A percentile compares a stretch with the other conserved stretches of the same genome.
Conservation (phyloP, 2,113 vertebrate species). For the Dromaius novaehollandiae region DNA sequence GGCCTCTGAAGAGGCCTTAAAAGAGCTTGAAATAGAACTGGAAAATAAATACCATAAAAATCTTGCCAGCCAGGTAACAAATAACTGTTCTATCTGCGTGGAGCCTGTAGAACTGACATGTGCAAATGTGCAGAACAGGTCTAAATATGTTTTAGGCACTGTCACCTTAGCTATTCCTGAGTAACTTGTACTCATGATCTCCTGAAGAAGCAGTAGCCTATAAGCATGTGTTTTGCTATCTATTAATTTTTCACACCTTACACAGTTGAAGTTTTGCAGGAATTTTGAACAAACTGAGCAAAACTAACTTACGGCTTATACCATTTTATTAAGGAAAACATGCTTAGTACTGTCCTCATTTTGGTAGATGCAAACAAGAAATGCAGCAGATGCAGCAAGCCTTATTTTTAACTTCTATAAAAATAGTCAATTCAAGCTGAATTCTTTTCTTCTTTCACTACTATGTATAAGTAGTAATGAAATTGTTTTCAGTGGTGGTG, state of each 20-base stretch:
- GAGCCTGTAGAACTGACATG: not conserved
- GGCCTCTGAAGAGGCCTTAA: conserved; percentile 74
- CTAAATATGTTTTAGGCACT: not conserved
- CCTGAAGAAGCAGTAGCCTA: not conserved
- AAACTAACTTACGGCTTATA: not conserved
- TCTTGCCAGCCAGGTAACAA: conserved; percentile 83
- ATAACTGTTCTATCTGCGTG: not conserved
- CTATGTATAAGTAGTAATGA: not conserved
- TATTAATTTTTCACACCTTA: not conserved
- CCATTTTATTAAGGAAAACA: not conserved
- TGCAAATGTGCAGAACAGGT: not conserved
- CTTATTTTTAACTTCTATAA: not conserved
- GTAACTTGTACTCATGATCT: not conserved
- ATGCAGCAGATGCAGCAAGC: not conserved
- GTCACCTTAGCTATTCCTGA: not conserved
- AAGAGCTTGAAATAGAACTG: conserved; percentile 74
- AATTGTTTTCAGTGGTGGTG: not conserved
- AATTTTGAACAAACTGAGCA: not conserved
- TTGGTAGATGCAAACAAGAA: not conserved
- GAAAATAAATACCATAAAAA: conserved; percentile 80
- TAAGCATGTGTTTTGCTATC: not conserved
- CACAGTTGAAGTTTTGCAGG: not conserved
- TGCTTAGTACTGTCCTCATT: not conserved
- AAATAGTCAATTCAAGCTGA: not conserved
- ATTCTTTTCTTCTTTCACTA: not conserved